Conservation (phyloP, 2,797 vertebrate genomes). For the Passerculus sandwichensis region DNA sequence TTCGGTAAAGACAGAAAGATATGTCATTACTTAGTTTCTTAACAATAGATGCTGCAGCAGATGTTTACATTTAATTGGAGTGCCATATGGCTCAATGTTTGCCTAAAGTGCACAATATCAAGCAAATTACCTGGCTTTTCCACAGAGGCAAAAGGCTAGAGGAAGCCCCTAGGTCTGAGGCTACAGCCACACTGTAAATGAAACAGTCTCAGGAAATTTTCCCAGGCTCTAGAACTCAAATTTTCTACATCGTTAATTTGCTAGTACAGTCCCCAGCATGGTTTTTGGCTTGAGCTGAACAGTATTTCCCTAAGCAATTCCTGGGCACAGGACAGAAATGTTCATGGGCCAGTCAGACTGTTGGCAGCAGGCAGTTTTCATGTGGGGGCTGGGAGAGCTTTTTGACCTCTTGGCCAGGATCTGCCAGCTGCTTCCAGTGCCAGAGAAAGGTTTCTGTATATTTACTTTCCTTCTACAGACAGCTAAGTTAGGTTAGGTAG, state of each 20-base stretch:
- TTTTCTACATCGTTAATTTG: constrained; percentile 48
- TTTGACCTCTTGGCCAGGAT: neutral
- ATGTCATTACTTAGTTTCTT: neutral
- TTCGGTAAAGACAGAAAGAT: neutral
- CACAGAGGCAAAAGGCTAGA: neutral
- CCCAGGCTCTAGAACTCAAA: neutral
- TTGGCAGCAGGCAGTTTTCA: neutral
- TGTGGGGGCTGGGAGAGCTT: neutral
- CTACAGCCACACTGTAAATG: neutral
- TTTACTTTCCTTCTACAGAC: neutral
- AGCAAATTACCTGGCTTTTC: neutral
- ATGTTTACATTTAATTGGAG: neutral
- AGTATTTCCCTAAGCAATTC: neutral
- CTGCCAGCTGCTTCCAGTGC: neutral
- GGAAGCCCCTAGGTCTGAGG: neutral
- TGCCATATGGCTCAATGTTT: neutral
- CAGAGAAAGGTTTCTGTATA: neutral
- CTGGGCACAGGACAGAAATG: neutral
- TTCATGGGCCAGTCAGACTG: neutral
- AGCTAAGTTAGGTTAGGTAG: neutral
- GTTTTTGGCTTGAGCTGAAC: constrained; percentile 26
- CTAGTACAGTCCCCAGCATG: neutral
- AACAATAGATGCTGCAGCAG: neutral
- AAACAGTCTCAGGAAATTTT: neutral
- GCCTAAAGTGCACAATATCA: neutral